phyloP scores from a whole-genome alignment of 2,797 vertebrate genomes.

The Alectoris magna region DNA sequence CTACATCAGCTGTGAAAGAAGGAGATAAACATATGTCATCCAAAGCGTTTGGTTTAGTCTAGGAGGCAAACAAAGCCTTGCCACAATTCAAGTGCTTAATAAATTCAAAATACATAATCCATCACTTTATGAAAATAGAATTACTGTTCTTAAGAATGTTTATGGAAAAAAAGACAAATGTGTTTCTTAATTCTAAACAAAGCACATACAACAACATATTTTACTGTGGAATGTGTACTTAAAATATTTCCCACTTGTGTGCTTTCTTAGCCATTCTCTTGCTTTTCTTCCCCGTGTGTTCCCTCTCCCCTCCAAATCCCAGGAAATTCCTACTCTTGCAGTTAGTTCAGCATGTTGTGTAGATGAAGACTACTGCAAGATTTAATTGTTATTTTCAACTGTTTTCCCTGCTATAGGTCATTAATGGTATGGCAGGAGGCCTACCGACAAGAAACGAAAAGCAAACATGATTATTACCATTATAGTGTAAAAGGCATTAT shows the following conservation, averaged over 20 bases:
- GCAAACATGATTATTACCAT: neutral
- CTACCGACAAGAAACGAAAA: neutral
- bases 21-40: constrained; percentile 32
- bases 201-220: neutral
- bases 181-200: constrained; percentile 22
- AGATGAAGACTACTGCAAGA: neutral
- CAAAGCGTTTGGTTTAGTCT: constrained; percentile 41
- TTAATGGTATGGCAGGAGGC: neutral
- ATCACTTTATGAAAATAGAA: constrained; percentile 32
- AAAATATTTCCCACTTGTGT: neutral
- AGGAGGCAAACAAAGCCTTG: constrained; percentile 31
- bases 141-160: constrained; percentile 41
- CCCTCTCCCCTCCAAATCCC: neutral
- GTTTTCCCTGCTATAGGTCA: neutral
- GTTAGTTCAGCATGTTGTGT: accelerated
- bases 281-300: neutral
- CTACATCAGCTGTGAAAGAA: constrained; percentile 78
- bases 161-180: constrained; percentile 4
- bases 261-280: neutral
- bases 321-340: accelerated
- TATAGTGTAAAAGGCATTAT: neutral
- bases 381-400: neutral
- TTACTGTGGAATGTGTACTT: neutral
- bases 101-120: neutral
- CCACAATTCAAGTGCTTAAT: neutral